Evolutionary conservation across 2,888 invertebrate genomes (phyloP), one percentile per base, ranked within the genome.

Genomic region (Sisyra nigra): DNA sequence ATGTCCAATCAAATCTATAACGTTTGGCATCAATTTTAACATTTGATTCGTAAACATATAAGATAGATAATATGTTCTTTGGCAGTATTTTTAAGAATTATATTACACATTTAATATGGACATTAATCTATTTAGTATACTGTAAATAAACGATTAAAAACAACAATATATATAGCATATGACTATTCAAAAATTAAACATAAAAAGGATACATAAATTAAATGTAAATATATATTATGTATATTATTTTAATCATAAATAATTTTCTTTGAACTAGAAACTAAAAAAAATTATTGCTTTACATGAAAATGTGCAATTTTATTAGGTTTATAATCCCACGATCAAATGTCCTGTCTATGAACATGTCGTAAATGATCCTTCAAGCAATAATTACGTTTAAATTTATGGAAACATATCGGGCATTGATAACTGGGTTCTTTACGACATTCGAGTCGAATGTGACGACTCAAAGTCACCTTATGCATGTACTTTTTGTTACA

Each of bases 401-500:
- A 43, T 18, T 43, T 43, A 32, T 43, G 43, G 3, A 31, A 37
- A 38, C 53, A 55, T 17, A 51, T 30, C 6, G 49, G 48, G 36
- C 56, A 55, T 9, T 50, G 45, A 44, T 52, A 52, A 41, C 49
- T 51, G 10, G 54, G 53, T 24, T 50, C 45, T 40, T 49, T 48
- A 42, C 51, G 53, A 44, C 57, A 57, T 36, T 55, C 54, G 39
- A 52, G 49, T 39, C 50, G 49, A 38, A 54, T 45, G 46, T 59
- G 57, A 17, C 56, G 51, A 41, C 52, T 50, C n/a, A 56, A 46
- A 9, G 51, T 49, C 24, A 57, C 57, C 2, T 52, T 51, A 19
- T 59, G 48, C 52, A 55, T 55, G 51, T 61, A 61, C 46, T 53
- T 55, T 35, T 61, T 58, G 45, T 49, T 54, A 50, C 57, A 57